phyloP scores from a whole-genome alignment of 2,888 invertebrate genomes.

The Leucania comma region DNA sequence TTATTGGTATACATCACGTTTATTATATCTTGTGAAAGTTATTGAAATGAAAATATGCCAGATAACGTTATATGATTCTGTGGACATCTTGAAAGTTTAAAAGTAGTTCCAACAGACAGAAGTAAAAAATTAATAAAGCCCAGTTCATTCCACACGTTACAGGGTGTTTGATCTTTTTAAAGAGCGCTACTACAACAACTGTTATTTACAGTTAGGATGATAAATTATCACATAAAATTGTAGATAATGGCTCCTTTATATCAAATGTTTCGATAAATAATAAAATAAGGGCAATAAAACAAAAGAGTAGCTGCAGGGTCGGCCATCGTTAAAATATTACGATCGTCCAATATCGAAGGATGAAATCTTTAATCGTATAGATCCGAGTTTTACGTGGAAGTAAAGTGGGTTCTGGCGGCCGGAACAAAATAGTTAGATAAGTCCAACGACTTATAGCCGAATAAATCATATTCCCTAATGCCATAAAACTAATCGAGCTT shows the following conservation, averaged over 20 bases:
- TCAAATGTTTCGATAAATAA: conserved; percentile 89
- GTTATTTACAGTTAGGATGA: conserved; percentile 74
- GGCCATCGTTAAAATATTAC: conserved; percentile 89
- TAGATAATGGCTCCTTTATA: conserved; percentile 84
- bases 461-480: conserved; percentile 75
- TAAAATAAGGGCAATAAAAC: conserved; percentile 87
- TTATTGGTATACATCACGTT: too few relatives aligned
- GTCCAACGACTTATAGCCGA: conserved; percentile 73
- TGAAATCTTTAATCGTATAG: conserved; percentile 87
- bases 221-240: conserved; percentile 85
- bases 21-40: too few relatives aligned
- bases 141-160: neutral
- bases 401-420: conserved; percentile 74
- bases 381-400: conserved; percentile 82
- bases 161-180: conserved; percentile 32
- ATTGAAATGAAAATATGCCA: too few relatives aligned
- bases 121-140: too few relatives aligned
- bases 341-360: conserved; percentile 87
- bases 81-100: too few relatives aligned
- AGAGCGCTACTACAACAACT: conserved; percentile 56
- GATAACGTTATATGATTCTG: too few relatives aligned
- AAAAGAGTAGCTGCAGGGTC: conserved; percentile 81
- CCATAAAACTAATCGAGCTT: conserved; percentile 80
- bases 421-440: conserved; percentile 79
- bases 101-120: too few relatives aligned